Evolutionary conservation across 2,888 invertebrate species (phyloP), one percentile per base, ranked within the genome.

Genomic region (Thelaira solivaga): DNA sequence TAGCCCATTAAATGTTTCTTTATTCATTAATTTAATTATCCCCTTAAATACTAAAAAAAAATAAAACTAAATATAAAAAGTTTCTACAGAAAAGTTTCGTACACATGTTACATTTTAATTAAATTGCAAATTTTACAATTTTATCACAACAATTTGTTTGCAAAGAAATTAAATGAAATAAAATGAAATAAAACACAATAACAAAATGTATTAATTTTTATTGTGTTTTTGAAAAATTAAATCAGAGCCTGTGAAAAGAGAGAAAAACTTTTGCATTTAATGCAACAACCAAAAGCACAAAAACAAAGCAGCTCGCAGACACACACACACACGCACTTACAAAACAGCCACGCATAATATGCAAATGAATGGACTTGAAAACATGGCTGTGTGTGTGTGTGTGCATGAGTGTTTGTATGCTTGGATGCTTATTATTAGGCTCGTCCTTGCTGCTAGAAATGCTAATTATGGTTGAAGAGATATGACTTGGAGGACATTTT

Each of bases 31-130:
- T 26, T 20, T 43, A 24, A 39, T 29, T 20, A 3, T 49, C 45
- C 13, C 10, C 11, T 39, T 10, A n/a, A 43, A 43, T 51, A 8
- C 2, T n/a, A n/a, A n/a, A n/a, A n/a, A n/a, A n/a, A n/a, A n/a
- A n/a, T n/a, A n/a, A n/a, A n/a, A n/a, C n/a, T n/a, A n/a, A n/a
- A n/a, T n/a, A n/a, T n/a, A n/a, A n/a, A n/a, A n/a, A n/a, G n/a
- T n/a, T n/a, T n/a, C n/a, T n/a, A n/a, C n/a, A n/a, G n/a, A n/a
- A n/a, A n/a, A n/a, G n/a, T 31, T 8, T 31, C 31, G 16, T 39
- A 39, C 26, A 39, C 51, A 53, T 74, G 59, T 62, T 34, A 43
- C 62, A 75, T 69, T 75, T 75, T 75, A 69, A 75, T 75, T 75
- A 75, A 69, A 69, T 69, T 36, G 41, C 47, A 47, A 69, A 62